Base-by-base conservation (phyloP, 1,140 invertebrate species). In the Adoxophyes honmai region DNA sequence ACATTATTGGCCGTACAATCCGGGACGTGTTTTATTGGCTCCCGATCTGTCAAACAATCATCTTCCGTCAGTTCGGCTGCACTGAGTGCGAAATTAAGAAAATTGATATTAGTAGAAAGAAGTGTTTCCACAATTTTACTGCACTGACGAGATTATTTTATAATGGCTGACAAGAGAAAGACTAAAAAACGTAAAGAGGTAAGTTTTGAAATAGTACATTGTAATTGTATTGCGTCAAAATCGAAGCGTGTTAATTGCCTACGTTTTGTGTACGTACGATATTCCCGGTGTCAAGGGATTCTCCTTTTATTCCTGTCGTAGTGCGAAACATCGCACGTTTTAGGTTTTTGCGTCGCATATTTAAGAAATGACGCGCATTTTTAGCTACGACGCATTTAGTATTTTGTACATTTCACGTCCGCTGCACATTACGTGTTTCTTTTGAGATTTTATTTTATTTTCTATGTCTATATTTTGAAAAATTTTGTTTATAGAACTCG, bases 91-190 rank as follows among this genome's bases (percentile, higher is more conserved):
- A 28, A 28, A 28, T 28, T 3, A 54, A 54, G 55, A 57, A 56
- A 64, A 72, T 62, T 52, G 60, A 55, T 61, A 66, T 64, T 62
- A 64, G 38, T 58, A 68, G 65, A 55, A 64, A 64, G 36, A 58
- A 69, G 65, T 53, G 60, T 34, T 60, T 51, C 42, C 51, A 72
- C 69, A 62, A 66, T 62, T 60, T 76, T 59, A 73, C 67, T 73
- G 78, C 78, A 75, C 84, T 77, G 73, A 81, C 79, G 80, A 81
- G 69, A 71, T 86, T 76, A 62, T 61, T 65, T 77, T 88, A 92
- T 90, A 77, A 95, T 95, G 93, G 93, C 93, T 86, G 94, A 95
- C 69, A 94, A 94, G 80, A 92, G 91, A 78, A 94, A 93, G 91
- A 92, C 90, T 73, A 92, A 92, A 84, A 94, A 93, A 70, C 93